Evolutionary conservation across 1,140 invertebrate species (phyloP), one percentile per base, ranked within the genome.

Genomic region (Hylaeus anthracinus): DNA sequence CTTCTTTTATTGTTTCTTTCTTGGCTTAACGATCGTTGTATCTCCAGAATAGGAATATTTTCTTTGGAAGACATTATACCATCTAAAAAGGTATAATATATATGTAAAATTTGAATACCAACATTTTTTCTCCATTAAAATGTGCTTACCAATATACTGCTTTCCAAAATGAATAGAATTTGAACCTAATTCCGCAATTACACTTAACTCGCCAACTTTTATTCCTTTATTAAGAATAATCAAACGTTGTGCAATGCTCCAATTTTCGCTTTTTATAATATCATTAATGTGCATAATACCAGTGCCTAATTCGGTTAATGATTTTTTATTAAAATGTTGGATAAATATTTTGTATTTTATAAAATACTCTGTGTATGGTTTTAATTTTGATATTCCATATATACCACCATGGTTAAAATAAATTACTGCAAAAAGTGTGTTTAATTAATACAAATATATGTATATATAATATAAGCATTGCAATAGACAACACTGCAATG

Each of bases 101-200:
- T 61, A 88, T 41, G 14, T 48, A 80, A 84, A 70, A 74, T 8
- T 39, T 79, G 6, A 48, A 26, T 80, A 72, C 87, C 56, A 82
- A 85, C 65, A 56, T 83, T 86, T 58, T 72, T 55, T 64, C 67
- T 79, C 39, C 53, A 53, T 79, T 8, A 60, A 65, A 67, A 51
- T 41, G 80, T 66, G 85, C 86, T 82, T 84, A 94, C 94, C 92
- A 77, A 94, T 79, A 86, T 94, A 94, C 85, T 94, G 91, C 87
- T 90, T 93, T 51, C 93, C 94, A 88, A 94, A 94, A 82, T 94
- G 92, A 56, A 93, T 87, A 81, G 85, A 89, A 76, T 93, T 93
- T 85, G 91, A 93, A 10, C 93, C 94, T 61, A 95, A 91, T 88
- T 94, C 93, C 55, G 92, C 69, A 14, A 90, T 90, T 9, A 94